phyloP scores from a whole-genome alignment of 2,113 vertebrate genomes.

The Struthidea cinerea region DNA sequence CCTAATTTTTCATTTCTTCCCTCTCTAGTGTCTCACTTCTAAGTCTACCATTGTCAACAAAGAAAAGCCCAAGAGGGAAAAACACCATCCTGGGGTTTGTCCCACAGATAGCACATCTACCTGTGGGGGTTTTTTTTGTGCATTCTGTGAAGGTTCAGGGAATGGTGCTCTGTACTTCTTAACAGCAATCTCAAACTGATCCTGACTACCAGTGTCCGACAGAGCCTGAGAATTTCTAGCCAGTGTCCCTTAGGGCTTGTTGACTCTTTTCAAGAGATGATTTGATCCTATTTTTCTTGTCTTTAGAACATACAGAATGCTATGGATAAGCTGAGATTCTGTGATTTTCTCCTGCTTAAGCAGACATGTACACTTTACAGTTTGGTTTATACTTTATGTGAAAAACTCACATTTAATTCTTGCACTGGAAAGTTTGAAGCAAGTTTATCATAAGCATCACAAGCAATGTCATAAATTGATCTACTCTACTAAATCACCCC shows the following conservation, averaged over 20 bases:
- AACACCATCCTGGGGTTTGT: background rate
- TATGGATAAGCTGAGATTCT: background rate
- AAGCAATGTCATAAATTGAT: background rate
- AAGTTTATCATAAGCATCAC: background rate
- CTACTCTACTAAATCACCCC: background rate
- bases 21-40: background rate
- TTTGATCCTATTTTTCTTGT: background rate
- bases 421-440: background rate
- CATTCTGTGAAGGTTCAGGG: background rate
- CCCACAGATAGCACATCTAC: background rate
- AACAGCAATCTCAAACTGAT: background rate
- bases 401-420: background rate
- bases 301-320: background rate
- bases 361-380: background rate
- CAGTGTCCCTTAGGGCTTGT: background rate
- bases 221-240: background rate
- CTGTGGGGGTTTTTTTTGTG: background rate
- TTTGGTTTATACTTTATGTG: background rate
- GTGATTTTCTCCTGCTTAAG: background rate
- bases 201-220: background rate
- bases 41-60: background rate
- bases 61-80: background rate
- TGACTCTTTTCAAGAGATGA: background rate
- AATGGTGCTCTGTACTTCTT: background rate
- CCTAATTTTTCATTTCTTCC: background rate